Conservation (phyloP, 2,888 invertebrate species). For the Melipona bicolor region DNA sequence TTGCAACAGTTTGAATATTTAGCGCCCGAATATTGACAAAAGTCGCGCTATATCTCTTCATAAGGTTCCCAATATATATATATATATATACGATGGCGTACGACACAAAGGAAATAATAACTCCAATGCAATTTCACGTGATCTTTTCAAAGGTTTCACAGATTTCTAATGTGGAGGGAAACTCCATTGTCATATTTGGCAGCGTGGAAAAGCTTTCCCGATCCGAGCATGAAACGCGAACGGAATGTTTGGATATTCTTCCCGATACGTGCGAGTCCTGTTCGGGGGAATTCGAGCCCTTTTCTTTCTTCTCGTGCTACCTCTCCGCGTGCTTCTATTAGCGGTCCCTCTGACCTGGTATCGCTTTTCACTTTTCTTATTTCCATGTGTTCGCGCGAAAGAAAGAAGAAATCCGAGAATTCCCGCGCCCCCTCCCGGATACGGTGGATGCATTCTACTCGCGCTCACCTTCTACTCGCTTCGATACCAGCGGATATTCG, state of each 20-base stretch:
- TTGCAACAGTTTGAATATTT: too few species aligned
- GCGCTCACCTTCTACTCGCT: slow-evolving; percentile 5
- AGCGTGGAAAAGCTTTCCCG: not conserved
- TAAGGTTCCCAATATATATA: too few species aligned
- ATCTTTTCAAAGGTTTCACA: not conserved
- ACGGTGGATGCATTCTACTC: slow-evolving; percentile 17
- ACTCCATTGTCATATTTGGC: not conserved
- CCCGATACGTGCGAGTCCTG: not conserved
- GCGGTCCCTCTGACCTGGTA: slow-evolving; percentile 14
- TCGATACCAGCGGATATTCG: slow-evolving; percentile 23
- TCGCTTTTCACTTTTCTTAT: slow-evolving; percentile 29
- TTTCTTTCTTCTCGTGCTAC: not conserved
- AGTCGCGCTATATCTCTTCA: too few species aligned
- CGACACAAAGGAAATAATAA: not conserved
- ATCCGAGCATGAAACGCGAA: slow-evolving; percentile 9
- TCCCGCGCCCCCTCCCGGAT: not conserved
- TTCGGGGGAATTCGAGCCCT: slow-evolving; percentile 10
- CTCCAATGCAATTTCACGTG: too few species aligned
- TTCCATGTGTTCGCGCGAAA: not conserved
- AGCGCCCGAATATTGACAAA: too few species aligned
- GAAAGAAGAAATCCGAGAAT: slow-evolving; percentile 17
- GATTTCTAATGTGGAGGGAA: not conserved
- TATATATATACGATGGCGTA: too few species aligned
- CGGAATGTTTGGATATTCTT: slow-evolving; percentile 2
- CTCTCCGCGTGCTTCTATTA: slow-evolving; percentile 26